Evolutionary conservation across 64 coral and sea anemone species (phyloP).

Genomic region (Orbicella faveolata): DNA sequence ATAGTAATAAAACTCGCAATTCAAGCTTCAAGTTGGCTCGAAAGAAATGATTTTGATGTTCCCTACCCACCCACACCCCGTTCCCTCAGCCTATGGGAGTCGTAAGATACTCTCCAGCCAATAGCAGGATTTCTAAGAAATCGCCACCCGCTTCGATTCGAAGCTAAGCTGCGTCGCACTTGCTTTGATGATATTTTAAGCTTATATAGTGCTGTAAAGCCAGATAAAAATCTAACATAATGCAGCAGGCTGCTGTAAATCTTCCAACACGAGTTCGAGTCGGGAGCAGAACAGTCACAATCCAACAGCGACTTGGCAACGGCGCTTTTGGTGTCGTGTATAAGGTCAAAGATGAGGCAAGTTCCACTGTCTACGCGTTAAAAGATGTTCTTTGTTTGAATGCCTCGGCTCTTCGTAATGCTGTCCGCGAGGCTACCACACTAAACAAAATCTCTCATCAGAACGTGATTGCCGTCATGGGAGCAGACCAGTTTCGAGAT

Average conservation of each 20-base stretch:
- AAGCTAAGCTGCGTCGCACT: no score
- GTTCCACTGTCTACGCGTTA: slow-evolving; percentile 29
- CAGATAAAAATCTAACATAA: background rate
- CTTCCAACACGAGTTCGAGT: background rate
- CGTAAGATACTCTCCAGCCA: no score
- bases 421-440: slow-evolving; percentile 24
- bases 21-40: no score
- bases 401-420: slow-evolving; percentile 13
- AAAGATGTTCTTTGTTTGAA: slow-evolving; percentile 54
- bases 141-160: no score
- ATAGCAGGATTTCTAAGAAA: no score
- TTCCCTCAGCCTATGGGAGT: no score
- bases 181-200: no score
- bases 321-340: slow-evolving; percentile 33
- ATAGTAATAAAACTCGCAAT: no score
- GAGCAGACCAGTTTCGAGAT: background rate
- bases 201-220: no score
- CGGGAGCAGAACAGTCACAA: background rate
- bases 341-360: background rate
- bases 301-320: slow-evolving; percentile 9
- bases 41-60: no score
- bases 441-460: slow-evolving; percentile 34
- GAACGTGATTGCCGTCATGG: slow-evolving; percentile 34
- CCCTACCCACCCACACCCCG: no score
- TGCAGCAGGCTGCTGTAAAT: background rate